These are phyloP conservation scores for Fopius arisanus DNA, from an alignment of 1,140 invertebrate genomes.

Conservation along the genomic window DNA sequence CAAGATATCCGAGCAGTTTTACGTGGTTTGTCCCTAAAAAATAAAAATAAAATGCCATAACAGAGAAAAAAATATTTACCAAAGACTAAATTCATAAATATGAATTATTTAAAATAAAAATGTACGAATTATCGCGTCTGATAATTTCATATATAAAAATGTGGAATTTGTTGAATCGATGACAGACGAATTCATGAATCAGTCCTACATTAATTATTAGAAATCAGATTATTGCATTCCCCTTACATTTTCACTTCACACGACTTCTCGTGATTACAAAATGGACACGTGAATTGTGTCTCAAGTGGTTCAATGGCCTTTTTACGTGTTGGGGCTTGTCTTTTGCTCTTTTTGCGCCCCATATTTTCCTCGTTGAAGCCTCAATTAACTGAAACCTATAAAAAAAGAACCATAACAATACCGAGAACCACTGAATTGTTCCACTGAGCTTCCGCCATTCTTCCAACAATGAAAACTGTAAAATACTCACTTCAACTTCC, in stretches of 20 bases:
- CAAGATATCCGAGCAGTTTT: conserved; percentile 92
- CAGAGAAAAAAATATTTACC: not conserved
- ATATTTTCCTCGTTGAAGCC: conserved; percentile 61
- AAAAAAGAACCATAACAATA: not conserved
- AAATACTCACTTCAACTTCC: no score
- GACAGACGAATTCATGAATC: no score
- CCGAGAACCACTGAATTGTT: no score
- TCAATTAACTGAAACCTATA: not conserved
- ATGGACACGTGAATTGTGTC: conserved; percentile 95
- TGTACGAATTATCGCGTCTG: no score
- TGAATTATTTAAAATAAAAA: no score
- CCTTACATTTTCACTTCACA: conserved; percentile 98
- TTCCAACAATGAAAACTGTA: no score
- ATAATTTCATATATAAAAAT: no score
- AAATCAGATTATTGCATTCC: no score
- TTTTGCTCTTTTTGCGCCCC: conserved; percentile 93
- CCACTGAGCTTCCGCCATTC: no score
- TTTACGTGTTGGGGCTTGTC: conserved; percentile 89
- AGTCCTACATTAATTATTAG: not conserved
- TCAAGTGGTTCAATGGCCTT: conserved; percentile 92
- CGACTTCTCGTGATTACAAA: conserved; percentile 97
- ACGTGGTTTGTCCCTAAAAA: conserved; percentile 84
- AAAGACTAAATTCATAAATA: no score
- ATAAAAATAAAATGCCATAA: conserved; percentile 28
- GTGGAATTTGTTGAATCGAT: no score